Evolutionary conservation across 1,140 invertebrate genomes (phyloP).

Genomic region (Chironomus tepperi): DNA sequence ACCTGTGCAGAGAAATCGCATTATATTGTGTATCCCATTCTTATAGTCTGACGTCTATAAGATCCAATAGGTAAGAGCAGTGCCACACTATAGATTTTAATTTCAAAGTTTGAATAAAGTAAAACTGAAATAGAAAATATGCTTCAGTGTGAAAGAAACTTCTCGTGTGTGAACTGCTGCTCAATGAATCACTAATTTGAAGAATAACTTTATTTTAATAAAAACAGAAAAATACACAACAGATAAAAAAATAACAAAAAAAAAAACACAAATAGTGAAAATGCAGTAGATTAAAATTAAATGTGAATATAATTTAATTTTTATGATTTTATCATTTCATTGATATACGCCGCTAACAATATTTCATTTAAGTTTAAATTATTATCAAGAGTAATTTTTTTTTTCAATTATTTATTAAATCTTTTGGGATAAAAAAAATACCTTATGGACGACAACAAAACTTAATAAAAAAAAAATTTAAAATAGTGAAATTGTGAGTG

Average conservation of each 20-base stretch:
- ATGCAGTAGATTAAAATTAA: constrained; percentile 3
- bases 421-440: not conserved
- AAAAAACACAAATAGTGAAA: not conserved
- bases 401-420: not conserved
- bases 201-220: not conserved
- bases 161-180: not conserved
- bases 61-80: not conserved
- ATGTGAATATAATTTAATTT: not conserved
- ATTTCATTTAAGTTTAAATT: not conserved
- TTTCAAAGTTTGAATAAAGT: constrained; percentile 9
- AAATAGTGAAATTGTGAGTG: not conserved
- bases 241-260: not conserved
- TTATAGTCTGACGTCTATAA: not conserved
- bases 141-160: constrained; percentile 20
- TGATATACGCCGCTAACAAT: no score
- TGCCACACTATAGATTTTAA: not conserved
- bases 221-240: not conserved
- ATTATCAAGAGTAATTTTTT: not conserved
- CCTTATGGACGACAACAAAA: not conserved
- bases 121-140: constrained; percentile 21
- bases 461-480: not conserved
- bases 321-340: no score
- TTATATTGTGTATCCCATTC: not conserved
- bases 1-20: not conserved
- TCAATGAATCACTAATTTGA: constrained; percentile 11